Conservation (phyloP, 2,797 vertebrate species). For the Nannoperca obscura region DNA sequence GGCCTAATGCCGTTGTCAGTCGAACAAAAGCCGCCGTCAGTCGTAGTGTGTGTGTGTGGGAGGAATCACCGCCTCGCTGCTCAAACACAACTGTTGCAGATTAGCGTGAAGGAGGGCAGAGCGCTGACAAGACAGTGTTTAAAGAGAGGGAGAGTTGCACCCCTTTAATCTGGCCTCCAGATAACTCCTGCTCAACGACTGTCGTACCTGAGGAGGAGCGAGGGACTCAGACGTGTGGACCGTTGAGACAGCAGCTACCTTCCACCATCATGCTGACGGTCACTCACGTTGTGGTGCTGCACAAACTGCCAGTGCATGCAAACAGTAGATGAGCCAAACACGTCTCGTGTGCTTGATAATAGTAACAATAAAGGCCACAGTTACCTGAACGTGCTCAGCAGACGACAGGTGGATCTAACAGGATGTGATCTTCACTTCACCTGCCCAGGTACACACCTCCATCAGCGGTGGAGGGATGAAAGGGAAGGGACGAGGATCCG, state of each 20-base stretch:
- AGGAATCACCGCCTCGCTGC: conserved; percentile 24
- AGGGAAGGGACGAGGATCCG: background rate
- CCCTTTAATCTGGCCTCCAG: conserved; percentile 30
- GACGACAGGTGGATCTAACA: no score
- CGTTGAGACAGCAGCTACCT: background rate
- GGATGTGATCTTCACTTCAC: no score
- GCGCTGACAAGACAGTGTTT: conserved; percentile 33
- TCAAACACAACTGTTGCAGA: conserved; percentile 48
- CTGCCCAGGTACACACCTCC: background rate
- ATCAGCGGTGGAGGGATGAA: background rate
- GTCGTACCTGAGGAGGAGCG: conserved; percentile 11
- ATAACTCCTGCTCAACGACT: conserved; percentile 40
- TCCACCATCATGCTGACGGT: no score
- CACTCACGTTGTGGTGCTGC: no score
- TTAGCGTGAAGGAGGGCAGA: conserved; percentile 28
- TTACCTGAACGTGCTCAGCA: no score
- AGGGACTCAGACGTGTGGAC: background rate
- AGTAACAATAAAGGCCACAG: no score
- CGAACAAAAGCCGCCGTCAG: conserved; percentile 39
- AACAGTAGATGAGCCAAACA: no score
- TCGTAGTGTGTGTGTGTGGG: conserved; percentile 29
- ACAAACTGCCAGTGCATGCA: no score
- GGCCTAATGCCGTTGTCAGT: conserved; percentile 47
- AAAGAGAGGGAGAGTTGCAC: conserved; percentile 34
- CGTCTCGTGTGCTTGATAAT: no score